A percentile compares a stretch with the other conserved stretches of the same genome.
Evolutionary conservation across 1,140 invertebrate genomes (phyloP).

Genomic region (Aphis craccivora): DNA sequence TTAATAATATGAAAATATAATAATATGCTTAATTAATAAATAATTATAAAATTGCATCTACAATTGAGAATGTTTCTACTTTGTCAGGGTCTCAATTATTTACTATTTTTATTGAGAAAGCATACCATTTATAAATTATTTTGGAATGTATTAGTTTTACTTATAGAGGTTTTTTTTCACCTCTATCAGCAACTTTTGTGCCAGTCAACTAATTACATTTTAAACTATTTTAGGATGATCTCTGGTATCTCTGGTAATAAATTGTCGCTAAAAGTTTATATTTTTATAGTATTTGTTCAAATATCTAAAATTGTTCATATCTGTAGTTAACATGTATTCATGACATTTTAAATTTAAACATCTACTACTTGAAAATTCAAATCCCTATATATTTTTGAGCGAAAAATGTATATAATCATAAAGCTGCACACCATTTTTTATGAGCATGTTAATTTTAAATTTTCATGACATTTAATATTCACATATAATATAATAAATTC

Average conservation of each 20-base stretch:
- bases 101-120: background rate
- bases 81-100: background rate
- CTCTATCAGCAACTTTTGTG: background rate
- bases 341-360: too few relatives aligned
- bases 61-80: background rate
- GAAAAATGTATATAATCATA: too few relatives aligned
- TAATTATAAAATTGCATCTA: background rate
- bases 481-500: too few relatives aligned
- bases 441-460: too few relatives aligned
- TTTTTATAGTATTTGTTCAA: too few relatives aligned
- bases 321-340: background rate
- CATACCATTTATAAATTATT: background rate
- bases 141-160: background rate
- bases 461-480: too few relatives aligned
- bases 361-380: too few relatives aligned
- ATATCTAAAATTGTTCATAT: background rate
- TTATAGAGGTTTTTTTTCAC: background rate
- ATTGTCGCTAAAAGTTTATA: too few relatives aligned
- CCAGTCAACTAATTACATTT: background rate
- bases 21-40: background rate
- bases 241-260: too few relatives aligned
- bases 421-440: too few relatives aligned
- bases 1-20: background rate
- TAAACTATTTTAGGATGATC: background rate
- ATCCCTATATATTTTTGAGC: too few relatives aligned